Percentiles rank a stretch among this genome's conserved stretches.
Evolutionary conservation across 2,888 invertebrate genomes (phyloP).

Genomic region (Caenorhabditis becei): DNA sequence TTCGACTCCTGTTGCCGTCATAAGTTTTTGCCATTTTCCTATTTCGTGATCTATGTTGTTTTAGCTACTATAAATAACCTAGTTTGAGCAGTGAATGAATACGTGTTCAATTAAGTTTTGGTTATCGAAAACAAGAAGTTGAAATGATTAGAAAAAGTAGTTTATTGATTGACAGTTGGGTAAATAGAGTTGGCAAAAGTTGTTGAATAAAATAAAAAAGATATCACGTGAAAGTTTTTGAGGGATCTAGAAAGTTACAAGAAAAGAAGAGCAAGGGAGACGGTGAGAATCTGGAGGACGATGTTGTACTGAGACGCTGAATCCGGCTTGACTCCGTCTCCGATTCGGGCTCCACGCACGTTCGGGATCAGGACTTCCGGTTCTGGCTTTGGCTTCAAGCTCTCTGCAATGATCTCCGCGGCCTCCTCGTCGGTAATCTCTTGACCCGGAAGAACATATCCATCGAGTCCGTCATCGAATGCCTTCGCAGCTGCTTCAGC

Average conservation of each 20-base stretch:
- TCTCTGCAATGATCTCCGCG: constrained; percentile 24
- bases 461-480: constrained; percentile 8
- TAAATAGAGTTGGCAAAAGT: too few species aligned
- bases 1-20: neutral
- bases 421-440: constrained; percentile 28
- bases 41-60: too few species aligned
- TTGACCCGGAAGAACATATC: constrained; percentile 26
- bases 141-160: too few species aligned
- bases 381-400: constrained; percentile 1
- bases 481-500: neutral
- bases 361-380: neutral
- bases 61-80: too few species aligned
- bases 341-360: constrained; percentile 23
- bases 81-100: too few species aligned
- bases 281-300: constrained; percentile 17
- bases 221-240: too few species aligned
- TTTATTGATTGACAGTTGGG: too few species aligned
- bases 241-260: too few species aligned
- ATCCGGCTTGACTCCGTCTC: constrained; percentile 37
- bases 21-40: neutral
- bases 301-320: constrained; percentile 19
- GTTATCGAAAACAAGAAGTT: too few species aligned
- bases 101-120: too few species aligned
- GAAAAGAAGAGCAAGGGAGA: constrained; percentile 17
- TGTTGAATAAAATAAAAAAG: neutral